Conservation (phyloP, 2,888 invertebrate genomes). For the Blera fallax region DNA sequence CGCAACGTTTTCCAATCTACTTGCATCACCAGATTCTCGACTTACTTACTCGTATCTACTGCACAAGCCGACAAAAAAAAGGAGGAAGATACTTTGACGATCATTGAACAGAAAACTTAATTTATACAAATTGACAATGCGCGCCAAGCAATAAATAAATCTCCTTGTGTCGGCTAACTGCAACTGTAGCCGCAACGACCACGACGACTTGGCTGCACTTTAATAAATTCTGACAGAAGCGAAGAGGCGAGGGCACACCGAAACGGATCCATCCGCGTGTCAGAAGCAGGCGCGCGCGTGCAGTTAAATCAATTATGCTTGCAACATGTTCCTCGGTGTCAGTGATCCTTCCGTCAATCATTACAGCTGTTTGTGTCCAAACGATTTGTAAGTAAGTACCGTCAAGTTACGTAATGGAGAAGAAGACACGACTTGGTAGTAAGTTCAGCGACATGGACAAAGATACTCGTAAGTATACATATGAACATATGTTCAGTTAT, state of each 20-base stretch:
- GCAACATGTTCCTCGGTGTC: conserved; percentile 62
- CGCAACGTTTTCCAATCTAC: not conserved
- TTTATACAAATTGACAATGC: conserved; percentile 68
- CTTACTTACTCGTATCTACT: conserved; percentile 17
- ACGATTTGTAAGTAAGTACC: not conserved
- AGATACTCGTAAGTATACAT: too few relatives aligned
- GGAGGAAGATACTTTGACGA: conserved; percentile 37
- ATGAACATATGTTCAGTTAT: conserved; percentile 2
- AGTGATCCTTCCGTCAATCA: conserved; percentile 70
- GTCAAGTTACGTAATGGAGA: conserved; percentile 28
- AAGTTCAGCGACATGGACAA: not conserved
- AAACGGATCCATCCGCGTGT: conserved; percentile 29
- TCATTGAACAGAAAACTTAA: conserved; percentile 60
- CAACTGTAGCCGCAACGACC: conserved; percentile 2
- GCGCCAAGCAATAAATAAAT: conserved; percentile 55
- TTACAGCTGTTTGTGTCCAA: conserved; percentile 26
- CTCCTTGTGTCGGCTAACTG: conserved; percentile 42
- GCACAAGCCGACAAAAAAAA: not conserved
- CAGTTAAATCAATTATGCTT: conserved; percentile 69
- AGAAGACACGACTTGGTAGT: conserved; percentile 12
- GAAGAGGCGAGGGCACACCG: not conserved
- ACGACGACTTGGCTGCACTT: conserved; percentile 27
- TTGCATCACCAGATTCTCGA: not conserved
- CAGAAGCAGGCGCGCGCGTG: conserved; percentile 36
- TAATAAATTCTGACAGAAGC: conserved; percentile 63